phyloP scores from a whole-genome alignment of 2,797 vertebrate genomes.

The Hybognathus amarus region DNA sequence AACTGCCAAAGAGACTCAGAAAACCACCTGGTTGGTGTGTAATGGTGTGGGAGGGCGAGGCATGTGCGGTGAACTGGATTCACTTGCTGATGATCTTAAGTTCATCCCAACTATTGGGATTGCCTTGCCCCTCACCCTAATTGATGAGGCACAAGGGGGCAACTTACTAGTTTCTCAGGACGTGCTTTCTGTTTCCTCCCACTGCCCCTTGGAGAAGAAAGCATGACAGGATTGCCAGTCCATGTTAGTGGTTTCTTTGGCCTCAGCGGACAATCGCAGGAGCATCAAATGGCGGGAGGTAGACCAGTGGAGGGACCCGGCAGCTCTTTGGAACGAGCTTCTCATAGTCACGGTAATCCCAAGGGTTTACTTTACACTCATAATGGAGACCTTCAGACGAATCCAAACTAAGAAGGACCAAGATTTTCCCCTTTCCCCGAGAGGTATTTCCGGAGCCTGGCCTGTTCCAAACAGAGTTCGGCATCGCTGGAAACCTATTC shows the following conservation, averaged over 20 bases:
- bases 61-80: slow-evolving; percentile 88
- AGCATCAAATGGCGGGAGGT: slow-evolving; percentile 98
- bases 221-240: slow-evolving; percentile 93
- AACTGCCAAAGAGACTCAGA: slow-evolving; percentile 83
- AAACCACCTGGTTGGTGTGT: slow-evolving; percentile 92
- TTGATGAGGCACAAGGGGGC: slow-evolving; percentile 82
- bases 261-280: slow-evolving; percentile 95
- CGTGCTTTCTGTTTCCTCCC: slow-evolving; percentile 98
- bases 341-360: slow-evolving; percentile 90
- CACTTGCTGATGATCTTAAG: slow-evolving; percentile 93
- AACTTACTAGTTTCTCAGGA: slow-evolving; percentile 84
- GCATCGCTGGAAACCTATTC: slow-evolving; percentile 88
- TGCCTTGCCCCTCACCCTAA: slow-evolving; percentile 83
- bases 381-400: slow-evolving; percentile 87
- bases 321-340: slow-evolving; percentile 95
- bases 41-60: slow-evolving; percentile 95
- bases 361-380: slow-evolving; percentile 88
- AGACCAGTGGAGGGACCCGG: slow-evolving; percentile 97
- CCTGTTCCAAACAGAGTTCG: slow-evolving; percentile 84
- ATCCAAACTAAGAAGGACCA: slow-evolving; percentile 86
- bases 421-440: slow-evolving; percentile 83
- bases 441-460: slow-evolving; percentile 88
- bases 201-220: slow-evolving; percentile 93
- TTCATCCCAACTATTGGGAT: slow-evolving; percentile 94
- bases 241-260: slow-evolving; percentile 98